These are phyloP conservation scores for Drosophila fungiperda DNA, from an alignment of 2,888 invertebrate species.

Conservation along the genomic window DNA sequence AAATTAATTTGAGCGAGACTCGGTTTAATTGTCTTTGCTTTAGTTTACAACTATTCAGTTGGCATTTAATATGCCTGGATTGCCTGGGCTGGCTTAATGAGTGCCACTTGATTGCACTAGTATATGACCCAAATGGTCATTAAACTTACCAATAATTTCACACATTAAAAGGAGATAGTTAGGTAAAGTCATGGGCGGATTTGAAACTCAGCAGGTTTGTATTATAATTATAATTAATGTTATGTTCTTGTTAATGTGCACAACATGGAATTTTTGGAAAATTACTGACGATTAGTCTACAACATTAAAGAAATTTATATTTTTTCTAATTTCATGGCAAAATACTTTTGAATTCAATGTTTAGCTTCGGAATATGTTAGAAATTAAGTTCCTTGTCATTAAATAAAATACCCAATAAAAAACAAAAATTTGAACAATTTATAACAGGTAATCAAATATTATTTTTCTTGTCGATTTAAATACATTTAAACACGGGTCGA, in stretches of 20 bases:
- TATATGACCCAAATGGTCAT: constrained; percentile 4
- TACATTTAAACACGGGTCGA: background rate
- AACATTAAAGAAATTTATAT: background rate
- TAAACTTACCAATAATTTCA: constrained; percentile 6
- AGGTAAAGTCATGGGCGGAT: background rate
- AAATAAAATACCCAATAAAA: background rate
- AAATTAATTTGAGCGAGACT: constrained; percentile 57
- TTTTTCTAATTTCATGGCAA: background rate
- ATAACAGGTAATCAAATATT: background rate
- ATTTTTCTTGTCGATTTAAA: background rate
- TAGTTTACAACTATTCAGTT: constrained; percentile 37
- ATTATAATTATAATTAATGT: background rate
- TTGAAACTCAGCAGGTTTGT: background rate
- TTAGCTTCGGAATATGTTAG: background rate
- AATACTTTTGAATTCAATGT: background rate
- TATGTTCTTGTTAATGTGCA: background rate
- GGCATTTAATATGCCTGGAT: constrained; percentile 32
- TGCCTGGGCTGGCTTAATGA: constrained; percentile 31
- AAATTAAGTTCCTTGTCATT: background rate
- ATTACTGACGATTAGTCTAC: background rate
- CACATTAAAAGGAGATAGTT: background rate
- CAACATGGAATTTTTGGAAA: background rate
- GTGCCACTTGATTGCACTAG: constrained; percentile 17
- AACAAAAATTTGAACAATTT: background rate
- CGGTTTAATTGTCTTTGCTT: constrained; percentile 57